These are phyloP conservation scores for Rhagium mordax DNA, from an alignment of 2,888 invertebrate genomes.

Conservation along the genomic window DNA sequence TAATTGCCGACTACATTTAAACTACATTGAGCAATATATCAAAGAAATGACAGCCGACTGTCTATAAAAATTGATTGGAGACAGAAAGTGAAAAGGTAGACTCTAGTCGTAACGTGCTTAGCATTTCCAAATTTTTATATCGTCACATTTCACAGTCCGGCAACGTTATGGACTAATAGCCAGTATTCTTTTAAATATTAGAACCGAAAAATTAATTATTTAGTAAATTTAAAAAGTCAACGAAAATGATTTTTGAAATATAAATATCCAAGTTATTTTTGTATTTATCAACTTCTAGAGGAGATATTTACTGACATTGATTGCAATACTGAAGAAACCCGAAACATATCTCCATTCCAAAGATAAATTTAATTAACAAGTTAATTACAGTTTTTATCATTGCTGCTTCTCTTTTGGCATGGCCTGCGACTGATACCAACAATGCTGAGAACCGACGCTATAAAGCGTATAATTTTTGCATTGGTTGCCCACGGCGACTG, in stretches of 20 bases:
- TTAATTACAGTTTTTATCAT: constrained; percentile 8
- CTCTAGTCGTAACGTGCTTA: not conserved
- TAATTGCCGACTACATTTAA: constrained; percentile 19
- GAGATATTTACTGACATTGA: no score
- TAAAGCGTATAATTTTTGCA: constrained; percentile 15
- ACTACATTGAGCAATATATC: constrained; percentile 11
- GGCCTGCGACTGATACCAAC: not conserved
- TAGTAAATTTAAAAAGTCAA: no score
- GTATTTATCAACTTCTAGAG: no score
- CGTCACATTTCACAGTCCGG: no score
- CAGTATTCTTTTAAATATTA: no score
- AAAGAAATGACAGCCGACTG: constrained; percentile 10
- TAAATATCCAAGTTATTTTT: no score
- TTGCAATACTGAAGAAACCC: no score
- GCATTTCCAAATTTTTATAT: not conserved
- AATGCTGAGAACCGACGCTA: not conserved
- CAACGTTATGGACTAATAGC: no score
- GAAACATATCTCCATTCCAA: not conserved
- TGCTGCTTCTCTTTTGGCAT: not conserved
- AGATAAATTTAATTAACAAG: constrained; percentile 7
- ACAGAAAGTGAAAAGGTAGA: constrained; percentile 17
- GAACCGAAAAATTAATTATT: no score
- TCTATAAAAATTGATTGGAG: constrained; percentile 23
- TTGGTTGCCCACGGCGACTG: not conserved
- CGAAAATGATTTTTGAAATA: no score